Conservation (phyloP, 2,888 invertebrate species). For the Caradrina kadenii region DNA sequence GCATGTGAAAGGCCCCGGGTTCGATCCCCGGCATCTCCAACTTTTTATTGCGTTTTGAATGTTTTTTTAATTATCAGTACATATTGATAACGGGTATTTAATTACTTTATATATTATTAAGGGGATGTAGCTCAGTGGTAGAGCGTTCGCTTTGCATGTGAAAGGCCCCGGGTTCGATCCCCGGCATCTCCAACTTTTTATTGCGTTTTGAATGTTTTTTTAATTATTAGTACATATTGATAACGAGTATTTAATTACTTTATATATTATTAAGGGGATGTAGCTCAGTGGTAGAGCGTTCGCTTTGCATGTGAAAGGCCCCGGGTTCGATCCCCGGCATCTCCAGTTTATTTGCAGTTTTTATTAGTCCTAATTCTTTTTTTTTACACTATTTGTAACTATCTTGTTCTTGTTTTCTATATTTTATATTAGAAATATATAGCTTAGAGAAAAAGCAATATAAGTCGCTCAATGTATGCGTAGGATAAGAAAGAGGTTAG, state of each 20-base stretch:
- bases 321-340: slow-evolving; percentile 99
- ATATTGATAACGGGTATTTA: not conserved
- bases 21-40: slow-evolving; percentile 98
- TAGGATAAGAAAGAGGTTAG: too few relatives aligned
- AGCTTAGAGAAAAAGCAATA: too few relatives aligned
- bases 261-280: slow-evolving; percentile 76
- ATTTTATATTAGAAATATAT: too few relatives aligned
- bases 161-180: slow-evolving; percentile 99
- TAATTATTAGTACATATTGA: too few relatives aligned
- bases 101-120: not conserved
- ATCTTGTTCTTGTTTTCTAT: too few relatives aligned
- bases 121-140: slow-evolving; percentile 98
- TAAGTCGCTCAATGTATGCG: too few relatives aligned
- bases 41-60: slow-evolving; percentile 1
- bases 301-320: slow-evolving; percentile 99
- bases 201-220: not conserved
- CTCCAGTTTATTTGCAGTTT: slow-evolving; percentile 88
- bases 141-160: slow-evolving; percentile 97
- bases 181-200: slow-evolving; percentile 94
- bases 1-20: slow-evolving; percentile 99
- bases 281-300: slow-evolving; percentile 99
- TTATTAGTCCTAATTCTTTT: too few relatives aligned
- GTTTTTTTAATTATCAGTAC: not conserved
- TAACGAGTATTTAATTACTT: not conserved
- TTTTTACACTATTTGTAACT: too few relatives aligned